A percentile compares a stretch with the other conserved stretches of the same genome.
Evolutionary conservation across 2,113 vertebrate genomes (phyloP).

Genomic region (Cyrtonyx montezumae): DNA sequence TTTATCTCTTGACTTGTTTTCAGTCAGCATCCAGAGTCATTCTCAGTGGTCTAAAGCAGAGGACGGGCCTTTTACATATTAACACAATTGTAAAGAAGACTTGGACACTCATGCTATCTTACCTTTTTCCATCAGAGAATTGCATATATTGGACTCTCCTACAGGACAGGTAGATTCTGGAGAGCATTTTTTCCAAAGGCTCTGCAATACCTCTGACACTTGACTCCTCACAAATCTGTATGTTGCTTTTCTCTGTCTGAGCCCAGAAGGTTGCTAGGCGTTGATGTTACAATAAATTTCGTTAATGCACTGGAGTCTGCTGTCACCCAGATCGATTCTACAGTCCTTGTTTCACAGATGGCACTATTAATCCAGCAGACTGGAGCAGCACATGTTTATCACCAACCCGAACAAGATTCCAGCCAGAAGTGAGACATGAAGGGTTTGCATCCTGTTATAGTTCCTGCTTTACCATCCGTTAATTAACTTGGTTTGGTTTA

Average conservation of each 20-base stretch:
- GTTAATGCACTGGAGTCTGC: not conserved
- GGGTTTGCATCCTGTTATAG: not conserved
- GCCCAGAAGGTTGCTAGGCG: not conserved
- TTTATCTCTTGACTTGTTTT: not conserved
- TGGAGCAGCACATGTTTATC: slow-evolving; percentile 7
- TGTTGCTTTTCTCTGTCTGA: not conserved
- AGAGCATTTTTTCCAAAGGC: not conserved
- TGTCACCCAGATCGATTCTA: accelerated
- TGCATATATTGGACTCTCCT: not conserved
- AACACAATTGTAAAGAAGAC: not conserved
- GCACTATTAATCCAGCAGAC: slow-evolving; percentile 20
- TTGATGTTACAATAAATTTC: not conserved
- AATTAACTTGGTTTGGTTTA: slow-evolving; percentile 19
- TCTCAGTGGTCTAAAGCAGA: not conserved
- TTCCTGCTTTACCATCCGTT: slow-evolving; percentile 20
- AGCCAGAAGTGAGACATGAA: not conserved
- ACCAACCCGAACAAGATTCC: not conserved
- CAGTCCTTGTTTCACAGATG: not conserved
- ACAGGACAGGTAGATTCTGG: not conserved
- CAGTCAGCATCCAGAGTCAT: not conserved
- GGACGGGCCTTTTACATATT: not conserved
- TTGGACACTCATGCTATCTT: not conserved
- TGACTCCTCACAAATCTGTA: not conserved
- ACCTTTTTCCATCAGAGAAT: not conserved
- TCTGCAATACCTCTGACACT: not conserved